Percentiles rank a stretch among this genome's conserved stretches.
These are phyloP conservation scores for Taurulus bubalis DNA, from an alignment of 2,113 vertebrate species.

Conservation along the genomic window DNA sequence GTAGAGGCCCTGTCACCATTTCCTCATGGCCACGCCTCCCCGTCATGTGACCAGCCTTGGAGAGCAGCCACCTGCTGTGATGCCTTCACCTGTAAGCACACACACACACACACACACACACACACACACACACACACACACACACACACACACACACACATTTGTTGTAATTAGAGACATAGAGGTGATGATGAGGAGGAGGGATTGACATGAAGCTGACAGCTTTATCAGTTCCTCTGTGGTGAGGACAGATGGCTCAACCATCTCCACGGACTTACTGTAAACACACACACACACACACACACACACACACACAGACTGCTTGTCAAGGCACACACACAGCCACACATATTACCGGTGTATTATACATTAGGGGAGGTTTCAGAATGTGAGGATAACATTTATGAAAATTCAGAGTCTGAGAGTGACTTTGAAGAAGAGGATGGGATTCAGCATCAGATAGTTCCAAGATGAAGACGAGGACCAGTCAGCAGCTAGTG, in stretches of 20 bases:
- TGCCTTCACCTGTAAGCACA: constrained; percentile 51
- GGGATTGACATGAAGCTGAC: constrained; percentile 54
- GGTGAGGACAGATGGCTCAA: constrained; percentile 73
- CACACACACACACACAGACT: constrained; percentile 16
- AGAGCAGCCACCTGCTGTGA: constrained; percentile 77
- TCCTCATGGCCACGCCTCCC: constrained; percentile 33
- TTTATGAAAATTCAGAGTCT: too few species aligned
- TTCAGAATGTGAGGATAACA: too few species aligned
- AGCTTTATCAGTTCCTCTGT: constrained; percentile 67
- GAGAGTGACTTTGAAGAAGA: too few species aligned
- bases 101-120: constrained; percentile 26
- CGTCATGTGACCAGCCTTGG: constrained; percentile 74
- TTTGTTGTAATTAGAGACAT: constrained; percentile 52
- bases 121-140: constrained; percentile 20
- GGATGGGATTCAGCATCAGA: too few species aligned
- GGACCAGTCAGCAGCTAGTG: too few species aligned
- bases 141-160: constrained; percentile 12
- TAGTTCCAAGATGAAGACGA: too few species aligned
- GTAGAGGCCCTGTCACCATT: constrained; percentile 28
- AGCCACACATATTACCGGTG: background rate
- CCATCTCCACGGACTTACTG: constrained; percentile 22
- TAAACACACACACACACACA: constrained; percentile 21
- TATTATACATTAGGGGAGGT: constrained; percentile 4
- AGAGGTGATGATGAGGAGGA: constrained; percentile 55
- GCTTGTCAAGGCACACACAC: constrained; percentile 5